Evolutionary conservation across 2,113 vertebrate genomes (phyloP).

Genomic region (Coregonus clupeaformis): DNA sequence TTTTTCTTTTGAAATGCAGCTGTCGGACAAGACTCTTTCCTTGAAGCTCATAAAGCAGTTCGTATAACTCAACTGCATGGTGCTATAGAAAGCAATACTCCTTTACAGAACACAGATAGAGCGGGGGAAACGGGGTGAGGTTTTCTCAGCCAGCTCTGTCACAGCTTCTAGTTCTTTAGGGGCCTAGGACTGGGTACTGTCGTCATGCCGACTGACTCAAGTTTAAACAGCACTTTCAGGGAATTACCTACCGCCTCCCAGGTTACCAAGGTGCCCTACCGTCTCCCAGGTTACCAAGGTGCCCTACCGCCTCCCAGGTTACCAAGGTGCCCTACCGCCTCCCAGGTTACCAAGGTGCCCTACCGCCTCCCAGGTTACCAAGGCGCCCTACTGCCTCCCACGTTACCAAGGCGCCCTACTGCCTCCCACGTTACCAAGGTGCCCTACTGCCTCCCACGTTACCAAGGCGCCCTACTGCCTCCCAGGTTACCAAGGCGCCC

Average conservation of each 20-base stretch:
- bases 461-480: not conserved
- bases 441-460: not conserved
- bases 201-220: not conserved
- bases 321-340: conserved; percentile 11
- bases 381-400: conserved; percentile 1
- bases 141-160: conserved; percentile 1
- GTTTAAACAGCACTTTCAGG: conserved; percentile 13
- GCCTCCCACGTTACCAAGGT: conserved; percentile 9
- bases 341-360: conserved; percentile 15
- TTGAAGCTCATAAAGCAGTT: not conserved
- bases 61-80: conserved; percentile 7
- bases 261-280: too few relatives aligned
- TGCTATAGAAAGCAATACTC: conserved; percentile 18
- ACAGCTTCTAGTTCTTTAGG: conserved; percentile 12
- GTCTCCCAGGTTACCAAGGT: conserved; percentile 9
- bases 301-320: not conserved
- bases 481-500: conserved; percentile 13
- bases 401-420: conserved; percentile 13
- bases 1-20: conserved; percentile 3
- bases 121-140: not conserved
- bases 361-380: not conserved
- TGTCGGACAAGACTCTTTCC: conserved; percentile 6
- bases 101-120: conserved; percentile 8
- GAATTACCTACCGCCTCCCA: not conserved
- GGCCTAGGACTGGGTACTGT: conserved; percentile 4